Percentiles rank a stretch among this genome's conserved stretches.
Conservation (phyloP, 2,888 invertebrate species). For the Synergus japonicus region DNA sequence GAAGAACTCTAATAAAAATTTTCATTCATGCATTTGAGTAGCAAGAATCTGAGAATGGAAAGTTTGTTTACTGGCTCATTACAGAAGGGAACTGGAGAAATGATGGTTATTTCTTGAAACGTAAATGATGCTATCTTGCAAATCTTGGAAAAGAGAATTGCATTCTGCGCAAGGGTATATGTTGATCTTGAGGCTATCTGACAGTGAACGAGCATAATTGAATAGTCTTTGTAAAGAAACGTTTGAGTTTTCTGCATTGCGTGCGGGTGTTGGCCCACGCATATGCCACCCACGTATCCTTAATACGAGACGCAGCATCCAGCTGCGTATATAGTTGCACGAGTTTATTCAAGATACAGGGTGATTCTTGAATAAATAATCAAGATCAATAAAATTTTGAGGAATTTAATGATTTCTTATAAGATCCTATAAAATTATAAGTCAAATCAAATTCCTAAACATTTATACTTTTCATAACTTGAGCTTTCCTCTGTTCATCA, state of each 20-base stretch:
- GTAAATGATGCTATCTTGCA: constrained; percentile 19
- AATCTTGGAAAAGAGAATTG: constrained; percentile 47
- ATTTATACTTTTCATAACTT: too few relatives aligned
- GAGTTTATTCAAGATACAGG: constrained; percentile 36
- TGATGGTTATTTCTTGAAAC: constrained; percentile 3
- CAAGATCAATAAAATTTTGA: not conserved
- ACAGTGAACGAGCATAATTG: constrained; percentile 51
- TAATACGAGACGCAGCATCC: constrained; percentile 60
- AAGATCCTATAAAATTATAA: too few relatives aligned
- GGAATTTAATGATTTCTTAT: not conserved
- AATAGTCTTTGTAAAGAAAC: constrained; percentile 43
- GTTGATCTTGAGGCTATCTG: constrained; percentile 43
- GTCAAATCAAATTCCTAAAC: too few relatives aligned
- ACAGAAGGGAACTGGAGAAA: constrained; percentile 4
- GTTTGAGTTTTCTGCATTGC: constrained; percentile 42
- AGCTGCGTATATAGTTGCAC: constrained; percentile 71
- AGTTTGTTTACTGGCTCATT: constrained; percentile 23
- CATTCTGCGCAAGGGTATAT: constrained; percentile 47
- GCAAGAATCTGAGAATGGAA: constrained; percentile 1
- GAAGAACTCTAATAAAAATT: not conserved
- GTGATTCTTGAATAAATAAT: not conserved
- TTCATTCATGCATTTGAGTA: not conserved
- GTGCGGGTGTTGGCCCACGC: constrained; percentile 71
- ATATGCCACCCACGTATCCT: constrained; percentile 65
- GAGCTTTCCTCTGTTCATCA: too few relatives aligned